Evolutionary conservation across 1,140 invertebrate genomes (phyloP).

Genomic region (Leguminivora glycinivorella): DNA sequence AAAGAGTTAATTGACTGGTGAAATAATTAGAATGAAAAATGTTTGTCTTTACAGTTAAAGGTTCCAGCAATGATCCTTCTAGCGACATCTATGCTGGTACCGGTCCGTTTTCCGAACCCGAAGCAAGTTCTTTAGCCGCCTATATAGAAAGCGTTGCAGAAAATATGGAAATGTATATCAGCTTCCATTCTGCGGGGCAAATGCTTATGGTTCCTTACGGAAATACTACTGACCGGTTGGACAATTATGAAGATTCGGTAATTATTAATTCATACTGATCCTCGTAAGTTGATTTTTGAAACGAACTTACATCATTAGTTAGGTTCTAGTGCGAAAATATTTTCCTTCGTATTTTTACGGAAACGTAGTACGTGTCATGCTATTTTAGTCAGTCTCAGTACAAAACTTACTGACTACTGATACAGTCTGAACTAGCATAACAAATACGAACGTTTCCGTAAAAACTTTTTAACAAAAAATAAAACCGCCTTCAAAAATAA

Average conservation of each 20-base stretch:
- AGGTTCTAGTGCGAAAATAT: no score
- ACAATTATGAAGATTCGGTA: slow-evolving; percentile 80
- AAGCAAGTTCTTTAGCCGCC: background rate
- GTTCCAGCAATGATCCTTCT: background rate
- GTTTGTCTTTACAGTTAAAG: background rate
- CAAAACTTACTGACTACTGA: no score
- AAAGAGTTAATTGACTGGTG: no score
- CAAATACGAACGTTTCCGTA: no score
- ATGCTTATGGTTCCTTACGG: slow-evolving; percentile 84
- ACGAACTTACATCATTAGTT: background rate
- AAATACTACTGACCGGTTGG: slow-evolving; percentile 76
- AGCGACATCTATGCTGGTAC: slow-evolving; percentile 1
- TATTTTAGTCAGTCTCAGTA: no score
- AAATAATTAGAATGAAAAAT: background rate
- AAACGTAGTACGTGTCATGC: no score
- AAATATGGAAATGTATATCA: slow-evolving; percentile 59
- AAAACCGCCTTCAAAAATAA: no score
- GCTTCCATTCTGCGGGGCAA: slow-evolving; percentile 86
- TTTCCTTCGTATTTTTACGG: no score
- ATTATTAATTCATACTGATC: background rate
- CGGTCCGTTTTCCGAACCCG: background rate
- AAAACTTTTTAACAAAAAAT: no score
- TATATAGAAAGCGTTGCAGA: slow-evolving; percentile 14
- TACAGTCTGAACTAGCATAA: no score
- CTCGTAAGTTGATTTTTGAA: background rate